Evolutionary conservation across 2,797 vertebrate genomes (phyloP), one percentile per base, ranked within the genome.

Genomic region (Syncerus caffer): DNA sequence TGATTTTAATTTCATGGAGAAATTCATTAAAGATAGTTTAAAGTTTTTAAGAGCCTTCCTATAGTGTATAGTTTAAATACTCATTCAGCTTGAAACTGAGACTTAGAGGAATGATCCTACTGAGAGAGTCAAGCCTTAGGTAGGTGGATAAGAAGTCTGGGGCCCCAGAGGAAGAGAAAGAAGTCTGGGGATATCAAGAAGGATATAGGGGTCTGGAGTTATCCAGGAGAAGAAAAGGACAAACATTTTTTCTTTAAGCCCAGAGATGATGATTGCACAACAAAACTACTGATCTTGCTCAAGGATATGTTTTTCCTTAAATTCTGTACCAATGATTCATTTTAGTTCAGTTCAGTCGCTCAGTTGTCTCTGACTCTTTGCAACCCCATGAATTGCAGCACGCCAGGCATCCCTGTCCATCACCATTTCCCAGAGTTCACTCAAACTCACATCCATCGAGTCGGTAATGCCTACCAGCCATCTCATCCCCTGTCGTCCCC

Each of bases 21-120:
- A 89, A 90, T 51, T 94, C 10, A 95, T 42, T 3, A 57, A 86
- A 29, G 3, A 60, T 29, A 23, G 19, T n/a, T 87, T 92, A 57
- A 47, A 8, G 12, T 34, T 88, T 89, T 84, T 76, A 78, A 42
- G 25, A 90, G 16, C 3, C 9, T 11, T 85, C 90, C 38, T 83
- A 27, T 7, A 7, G 1, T 55, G 0, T 87, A 45, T 25, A 45
- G 11, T 80, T 92, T 80, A 93, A 90, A 57, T 38, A 85, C 42
- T n/a, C 23, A 82, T 5, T 87, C 29, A 7, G 3, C n/a, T 21
- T 23, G 15, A 92, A 92, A 57, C 31, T 47, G 23, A 95, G 25
- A 4, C n/a, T 42, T 74, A 42, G 38, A 74, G 12, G 3, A 74
- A 42, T 74, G 38, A 25, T 7, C 21, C 12, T 74, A 71, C 2